Conservation (phyloP, 2,888 invertebrate genomes). For the Chrysolina oricalcia region DNA sequence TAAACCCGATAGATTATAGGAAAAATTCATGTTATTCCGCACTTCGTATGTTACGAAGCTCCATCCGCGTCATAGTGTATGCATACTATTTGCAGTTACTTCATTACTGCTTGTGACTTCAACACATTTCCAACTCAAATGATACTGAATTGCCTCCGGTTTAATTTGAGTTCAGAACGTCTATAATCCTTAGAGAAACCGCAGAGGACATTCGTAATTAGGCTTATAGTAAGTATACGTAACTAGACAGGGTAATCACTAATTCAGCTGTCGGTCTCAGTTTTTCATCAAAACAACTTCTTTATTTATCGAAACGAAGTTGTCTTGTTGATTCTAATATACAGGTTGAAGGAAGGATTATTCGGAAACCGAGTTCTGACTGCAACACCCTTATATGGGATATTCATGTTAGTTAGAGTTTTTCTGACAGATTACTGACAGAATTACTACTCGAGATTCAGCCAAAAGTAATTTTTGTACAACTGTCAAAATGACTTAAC, state of each 20-base stretch:
- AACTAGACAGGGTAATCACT: slow-evolving; percentile 11
- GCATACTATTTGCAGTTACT: neutral
- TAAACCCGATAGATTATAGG: no score
- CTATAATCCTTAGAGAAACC: neutral
- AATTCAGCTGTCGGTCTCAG: neutral
- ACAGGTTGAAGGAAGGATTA: no score
- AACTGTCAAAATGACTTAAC: no score
- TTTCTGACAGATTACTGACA: no score
- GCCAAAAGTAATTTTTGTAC: no score
- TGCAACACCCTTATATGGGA: no score
- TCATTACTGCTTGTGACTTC: neutral
- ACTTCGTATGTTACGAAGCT: neutral
- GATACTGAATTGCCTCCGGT: neutral
- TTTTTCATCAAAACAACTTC: neutral
- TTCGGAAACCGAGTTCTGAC: no score
- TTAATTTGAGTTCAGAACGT: neutral
- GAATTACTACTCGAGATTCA: no score
- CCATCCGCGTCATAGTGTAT: neutral
- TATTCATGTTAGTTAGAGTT: no score
- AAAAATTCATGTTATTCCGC: neutral
- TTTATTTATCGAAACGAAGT: neutral
- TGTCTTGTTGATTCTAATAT: neutral
- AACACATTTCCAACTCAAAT: slow-evolving; percentile 3
- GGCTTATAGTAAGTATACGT: neutral
- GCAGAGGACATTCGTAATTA: neutral